Base-by-base conservation (phyloP, 2,888 invertebrate species). In the Elmis aenea region DNA sequence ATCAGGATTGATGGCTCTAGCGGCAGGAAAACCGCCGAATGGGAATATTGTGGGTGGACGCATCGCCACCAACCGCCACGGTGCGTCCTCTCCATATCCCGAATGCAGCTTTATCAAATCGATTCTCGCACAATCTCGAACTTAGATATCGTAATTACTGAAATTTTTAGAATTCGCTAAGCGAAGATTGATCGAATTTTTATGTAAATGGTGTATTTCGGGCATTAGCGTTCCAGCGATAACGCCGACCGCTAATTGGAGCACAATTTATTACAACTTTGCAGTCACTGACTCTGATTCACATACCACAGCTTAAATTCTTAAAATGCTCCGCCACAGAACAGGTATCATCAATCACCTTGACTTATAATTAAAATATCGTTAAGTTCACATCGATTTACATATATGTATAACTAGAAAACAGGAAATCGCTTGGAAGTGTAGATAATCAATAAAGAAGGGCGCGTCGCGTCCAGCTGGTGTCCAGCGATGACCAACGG, bases 301-400 rank as follows among this genome's bases (percentile, higher is more conserved):
- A 42, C 34, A 42, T 38, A 37, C 35, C 32, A 18, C 16, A 25
- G 14, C 20, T 18, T 31, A 32, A 27, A 26, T 32, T 36, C 29
- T 34, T 34, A 32, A 33, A 34, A 37, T 25, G 30, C n/a, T n/a
- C 39, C 42, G 38, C 41, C 45, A 41, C 42, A 43, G 33, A 41
- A 31, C 45, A 36, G 35, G 26, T 39, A 46, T 47, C 55, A 58
- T 57, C 54, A 58, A 55, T 55, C 58, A 58, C 48, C 42, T 38
- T 38, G 38, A 37, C 41, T 54, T 51, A 52, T 56, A 58, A 60
- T 60, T 59, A 60, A 58, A 59, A 57, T 55, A 58, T 57, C 60
- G 50, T 60, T 59, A 60, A 45, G 49, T 54, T 40, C 52, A 50
- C 53, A 49, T 57, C 55, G 56, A 58, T 57, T 58, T 58, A 55